Conservation (phyloP, 2,888 invertebrate genomes). For the Panzeria rudis region DNA sequence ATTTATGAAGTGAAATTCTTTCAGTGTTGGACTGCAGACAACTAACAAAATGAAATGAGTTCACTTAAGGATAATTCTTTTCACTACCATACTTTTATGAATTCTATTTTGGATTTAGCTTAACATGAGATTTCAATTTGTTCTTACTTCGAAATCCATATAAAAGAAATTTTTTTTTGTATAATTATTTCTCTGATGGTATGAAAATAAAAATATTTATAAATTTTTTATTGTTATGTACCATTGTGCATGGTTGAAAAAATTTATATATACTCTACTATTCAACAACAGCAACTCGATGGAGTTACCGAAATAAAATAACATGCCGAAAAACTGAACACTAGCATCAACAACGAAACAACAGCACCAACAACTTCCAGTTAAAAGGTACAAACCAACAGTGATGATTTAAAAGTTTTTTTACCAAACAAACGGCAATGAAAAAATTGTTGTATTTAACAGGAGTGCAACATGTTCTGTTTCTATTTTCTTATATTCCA, state of each 20-base stretch:
- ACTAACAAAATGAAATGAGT: too few species aligned
- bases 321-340: slow-evolving; percentile 6
- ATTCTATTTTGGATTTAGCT: too few species aligned
- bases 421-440: slow-evolving; percentile 53
- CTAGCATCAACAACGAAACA: slow-evolving; percentile 38
- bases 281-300: slow-evolving; percentile 6
- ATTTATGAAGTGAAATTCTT: too few species aligned
- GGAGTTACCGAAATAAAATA: slow-evolving; percentile 32
- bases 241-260: slow-evolving; percentile 1
- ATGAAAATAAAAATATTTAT: too few species aligned
- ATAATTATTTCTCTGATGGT: too few species aligned
- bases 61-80: too few species aligned
- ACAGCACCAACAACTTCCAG: background rate
- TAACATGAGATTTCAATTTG: too few species aligned
- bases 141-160: too few species aligned
- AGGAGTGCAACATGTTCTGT: slow-evolving; percentile 30
- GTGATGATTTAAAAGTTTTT: slow-evolving; percentile 62
- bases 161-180: too few species aligned
- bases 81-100: too few species aligned
- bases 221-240: too few species aligned
- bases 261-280: background rate
- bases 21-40: too few species aligned
- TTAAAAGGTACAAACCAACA: slow-evolving; percentile 36
- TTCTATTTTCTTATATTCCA: background rate
- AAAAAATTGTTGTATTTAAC: slow-evolving; percentile 37